Conservation (phyloP, 2,113 vertebrate species). For the Ameiurus melas region DNA sequence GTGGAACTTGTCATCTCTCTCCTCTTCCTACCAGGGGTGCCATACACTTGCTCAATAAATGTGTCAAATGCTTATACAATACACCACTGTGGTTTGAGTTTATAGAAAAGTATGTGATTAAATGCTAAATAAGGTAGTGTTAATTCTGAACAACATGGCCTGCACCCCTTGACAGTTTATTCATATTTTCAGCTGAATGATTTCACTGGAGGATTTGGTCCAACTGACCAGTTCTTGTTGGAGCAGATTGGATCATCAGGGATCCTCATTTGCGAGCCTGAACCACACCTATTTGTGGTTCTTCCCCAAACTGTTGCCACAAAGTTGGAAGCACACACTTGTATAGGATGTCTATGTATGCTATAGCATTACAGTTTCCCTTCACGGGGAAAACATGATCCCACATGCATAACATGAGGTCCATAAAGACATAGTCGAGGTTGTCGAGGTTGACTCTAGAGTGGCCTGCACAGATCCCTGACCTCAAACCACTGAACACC, state of each 20-base stretch:
- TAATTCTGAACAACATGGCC: not conserved
- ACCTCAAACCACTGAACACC: not conserved
- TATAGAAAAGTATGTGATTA: not conserved
- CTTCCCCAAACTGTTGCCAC: not conserved
- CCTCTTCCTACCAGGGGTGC: not conserved
- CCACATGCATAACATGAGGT: not conserved
- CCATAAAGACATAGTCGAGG: not conserved
- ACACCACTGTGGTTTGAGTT: not conserved
- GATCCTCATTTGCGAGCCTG: not conserved
- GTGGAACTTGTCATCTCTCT: not conserved
- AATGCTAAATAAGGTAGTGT: not conserved
- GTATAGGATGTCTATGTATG: not conserved
- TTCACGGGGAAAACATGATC: not conserved
- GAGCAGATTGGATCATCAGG: not conserved
- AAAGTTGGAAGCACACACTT: not conserved
- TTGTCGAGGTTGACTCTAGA: not conserved
- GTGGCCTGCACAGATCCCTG: not conserved
- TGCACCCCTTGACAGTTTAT: not conserved
- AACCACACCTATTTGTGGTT: not conserved
- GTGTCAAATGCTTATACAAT: not conserved
- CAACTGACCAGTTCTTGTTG: not conserved
- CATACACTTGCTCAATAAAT: not conserved
- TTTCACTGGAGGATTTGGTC: not conserved
- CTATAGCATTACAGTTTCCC: not conserved
- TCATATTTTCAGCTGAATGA: not conserved